phyloP scores from a whole-genome alignment of 1,140 invertebrate species.

The Bursaphelenchus mucronatus region DNA sequence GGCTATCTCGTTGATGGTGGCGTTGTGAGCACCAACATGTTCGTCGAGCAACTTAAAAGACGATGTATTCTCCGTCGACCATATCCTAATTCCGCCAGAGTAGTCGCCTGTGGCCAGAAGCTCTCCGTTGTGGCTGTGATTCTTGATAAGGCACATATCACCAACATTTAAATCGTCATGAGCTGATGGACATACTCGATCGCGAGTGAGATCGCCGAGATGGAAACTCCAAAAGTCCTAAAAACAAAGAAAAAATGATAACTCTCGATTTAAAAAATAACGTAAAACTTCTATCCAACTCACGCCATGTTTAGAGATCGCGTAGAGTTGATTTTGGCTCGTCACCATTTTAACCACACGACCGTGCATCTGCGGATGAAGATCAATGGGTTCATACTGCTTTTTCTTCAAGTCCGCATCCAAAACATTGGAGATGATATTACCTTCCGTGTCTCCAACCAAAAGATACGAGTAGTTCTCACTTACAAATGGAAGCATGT shows the following conservation, averaged over 20 bases:
- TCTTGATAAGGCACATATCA: slow-evolving; percentile 10
- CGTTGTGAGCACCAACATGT: no score
- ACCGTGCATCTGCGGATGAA: not conserved
- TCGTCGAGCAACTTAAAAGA: no score
- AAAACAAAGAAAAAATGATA: not conserved
- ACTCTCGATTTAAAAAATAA: not conserved
- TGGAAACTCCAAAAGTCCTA: slow-evolving; percentile 7
- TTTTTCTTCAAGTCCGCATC: not conserved
- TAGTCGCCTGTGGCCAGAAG: slow-evolving; percentile 2
- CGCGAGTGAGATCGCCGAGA: slow-evolving; percentile 15
- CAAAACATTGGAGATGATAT: not conserved
- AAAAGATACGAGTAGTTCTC: slow-evolving; percentile 4
- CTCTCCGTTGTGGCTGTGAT: not conserved
- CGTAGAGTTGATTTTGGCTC: slow-evolving; percentile 3
- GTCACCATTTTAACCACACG: slow-evolving; percentile 11
- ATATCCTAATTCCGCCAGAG: slow-evolving; percentile 6
- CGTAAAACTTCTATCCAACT: not conserved
- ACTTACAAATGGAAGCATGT: not conserved
- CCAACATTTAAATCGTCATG: not conserved
- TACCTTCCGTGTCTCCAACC: not conserved
- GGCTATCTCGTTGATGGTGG: no score
- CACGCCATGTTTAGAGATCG: slow-evolving; percentile 13
- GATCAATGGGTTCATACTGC: not conserved
- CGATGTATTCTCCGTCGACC: slow-evolving; percentile 6
- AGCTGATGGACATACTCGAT: slow-evolving; percentile 1